Evolutionary conservation across 2,113 vertebrate genomes (phyloP).

Genomic region (Panthera uncia): DNA sequence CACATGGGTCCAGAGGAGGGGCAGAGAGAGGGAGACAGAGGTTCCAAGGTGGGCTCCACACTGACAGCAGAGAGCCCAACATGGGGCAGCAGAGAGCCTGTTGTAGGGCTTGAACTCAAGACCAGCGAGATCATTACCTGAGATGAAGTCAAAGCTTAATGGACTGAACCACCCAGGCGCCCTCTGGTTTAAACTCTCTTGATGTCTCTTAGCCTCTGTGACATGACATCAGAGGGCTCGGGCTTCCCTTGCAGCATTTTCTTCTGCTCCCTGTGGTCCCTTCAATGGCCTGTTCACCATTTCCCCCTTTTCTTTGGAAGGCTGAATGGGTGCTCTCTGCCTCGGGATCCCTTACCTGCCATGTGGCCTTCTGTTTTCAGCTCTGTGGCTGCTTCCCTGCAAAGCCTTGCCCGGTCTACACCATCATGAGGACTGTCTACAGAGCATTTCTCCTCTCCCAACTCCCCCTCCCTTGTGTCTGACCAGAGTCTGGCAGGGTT

Average conservation of each 20-base stretch:
- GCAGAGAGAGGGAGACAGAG: too few species aligned
- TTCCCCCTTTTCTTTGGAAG: not conserved
- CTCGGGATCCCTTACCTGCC: not conserved
- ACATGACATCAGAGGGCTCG: not conserved
- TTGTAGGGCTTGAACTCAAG: too few species aligned
- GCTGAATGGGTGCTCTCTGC: not conserved
- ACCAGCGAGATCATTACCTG: too few species aligned
- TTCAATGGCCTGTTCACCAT: fast-evolving
- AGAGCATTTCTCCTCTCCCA: not conserved
- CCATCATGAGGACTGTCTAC: not conserved
- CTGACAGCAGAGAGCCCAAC: too few species aligned
- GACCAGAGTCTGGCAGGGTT: not conserved
- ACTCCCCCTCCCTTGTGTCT: not conserved
- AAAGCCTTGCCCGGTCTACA: not conserved
- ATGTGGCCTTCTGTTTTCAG: not conserved
- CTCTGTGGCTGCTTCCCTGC: not conserved
- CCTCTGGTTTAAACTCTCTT: not conserved
- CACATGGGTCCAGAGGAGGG: too few species aligned
- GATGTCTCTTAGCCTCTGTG: not conserved
- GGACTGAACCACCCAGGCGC: too few species aligned
- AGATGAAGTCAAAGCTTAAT: too few species aligned
- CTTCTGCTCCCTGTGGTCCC: not conserved
- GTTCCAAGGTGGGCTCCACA: too few species aligned
- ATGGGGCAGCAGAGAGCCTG: too few species aligned
- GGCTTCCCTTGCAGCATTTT: fast-evolving